Base-by-base conservation (phyloP, 1,140 invertebrate species). In the Polypedilum pembai region DNA sequence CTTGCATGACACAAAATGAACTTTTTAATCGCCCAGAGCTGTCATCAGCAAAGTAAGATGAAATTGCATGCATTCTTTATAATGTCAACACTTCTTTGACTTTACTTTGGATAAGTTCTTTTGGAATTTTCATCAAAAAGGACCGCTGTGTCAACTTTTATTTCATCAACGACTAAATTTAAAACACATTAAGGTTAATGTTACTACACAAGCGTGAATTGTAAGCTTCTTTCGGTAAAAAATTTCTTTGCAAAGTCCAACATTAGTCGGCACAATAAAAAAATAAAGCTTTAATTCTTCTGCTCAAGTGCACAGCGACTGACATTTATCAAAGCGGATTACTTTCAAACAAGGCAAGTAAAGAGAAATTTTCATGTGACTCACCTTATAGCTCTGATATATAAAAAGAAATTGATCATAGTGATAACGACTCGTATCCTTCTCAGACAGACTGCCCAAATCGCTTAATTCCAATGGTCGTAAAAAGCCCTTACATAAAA, bases 361-460 rank as follows among this genome's bases (percentile, higher is more conserved):
- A 33, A 33, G 24, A 33, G 24, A 33, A 33, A 33, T 33, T 33
- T 33, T 33, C 24, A 33, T 33, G 24, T 33, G 18, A 0, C 84
- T 20, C n/a, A 75, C 73, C 73, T 75, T 74, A 8, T 15, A 65
- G 18, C n/a, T 77, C 75, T 78, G 81, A 73, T 82, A 82, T 0
- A 82, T 78, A 33, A 82, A 78, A 20, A 82, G 41, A 76, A 82
- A 82, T 65, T 77, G 80, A 77, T 82, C 81, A 69, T 82, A 82
- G 20, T 82, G 79, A 12, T 79, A 80, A 40, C 81, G 74, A 3
- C 80, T 79, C 41, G 81, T 83, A 79, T 91, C 89, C 73, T 88
- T 85, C 75, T 87, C 81, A 0, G 90, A 91, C 75, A 93, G 82
- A 56, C 86, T 81, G 4, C 91, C 91, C 7, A 94, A 83, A 81